Base-by-base conservation (phyloP, 1,140 invertebrate species). In the Aricia agestis region DNA sequence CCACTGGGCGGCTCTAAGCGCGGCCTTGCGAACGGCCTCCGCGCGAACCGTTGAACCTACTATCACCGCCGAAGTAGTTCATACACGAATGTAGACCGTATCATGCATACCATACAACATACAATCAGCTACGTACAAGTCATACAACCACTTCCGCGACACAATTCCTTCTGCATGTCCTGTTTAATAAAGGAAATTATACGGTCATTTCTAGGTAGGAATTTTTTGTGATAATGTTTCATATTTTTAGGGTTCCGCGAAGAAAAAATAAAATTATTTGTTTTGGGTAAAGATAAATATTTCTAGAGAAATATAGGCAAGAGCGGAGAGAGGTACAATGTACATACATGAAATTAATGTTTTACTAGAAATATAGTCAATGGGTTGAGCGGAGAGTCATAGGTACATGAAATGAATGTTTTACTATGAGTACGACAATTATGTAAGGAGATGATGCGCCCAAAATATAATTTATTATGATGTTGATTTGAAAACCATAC, bases 21-120 rank as follows among this genome's bases (percentile, higher is more conserved):
- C 59, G 59, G 70, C 85, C 84, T 87, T 86, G 84, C 76, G 41
- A 75, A 77, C 79, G 82, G 77, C 85, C 85, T 87, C 82, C 79
- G 69, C 74, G 78, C 81, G 79, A 82, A 76, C 70, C 67, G 61
- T 70, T 74, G 72, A 83, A 82, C 78, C 78, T 80, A 86, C 84
- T 86, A 81, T 85, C 82, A 82, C 81, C 76, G 18, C 59, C 18
- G 18, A 63, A 25, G 59, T 63, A 25, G 59, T 52, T 52, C 45
- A 52, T 52, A 52, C 45, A 52, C 45, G 45, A 52, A 52, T 52
- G 11, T 52, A 52, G 45, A 52, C 11, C 45, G 45, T 52, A 52
- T 52, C 4, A 52, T 52, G 13, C 45, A 52, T 52, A 52, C 45
- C 11, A 52, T 52, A 63, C 59, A 19, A 63, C 18, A 63, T 63